Percentiles rank a stretch among this genome's conserved stretches.
phyloP scores from a whole-genome alignment of 2,113 vertebrate genomes.

The Thalassoma bifasciatum region DNA sequence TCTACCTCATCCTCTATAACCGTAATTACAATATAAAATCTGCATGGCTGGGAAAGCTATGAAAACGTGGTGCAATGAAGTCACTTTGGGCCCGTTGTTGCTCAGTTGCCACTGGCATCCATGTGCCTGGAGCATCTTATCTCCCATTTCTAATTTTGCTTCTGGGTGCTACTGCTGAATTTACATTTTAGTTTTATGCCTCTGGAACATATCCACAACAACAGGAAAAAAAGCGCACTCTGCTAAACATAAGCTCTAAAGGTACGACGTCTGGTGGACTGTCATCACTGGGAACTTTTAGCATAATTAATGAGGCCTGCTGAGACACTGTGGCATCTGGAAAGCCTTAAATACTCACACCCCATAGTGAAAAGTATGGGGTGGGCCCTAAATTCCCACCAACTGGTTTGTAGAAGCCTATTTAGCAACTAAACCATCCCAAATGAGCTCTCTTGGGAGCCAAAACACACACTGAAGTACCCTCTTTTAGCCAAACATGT shows the following conservation, averaged over 20 bases:
- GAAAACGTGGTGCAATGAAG: background rate
- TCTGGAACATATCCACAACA: constrained; percentile 24
- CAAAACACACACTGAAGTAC: too few species aligned
- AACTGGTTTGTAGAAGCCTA: too few species aligned
- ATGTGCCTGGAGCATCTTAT: constrained; percentile 6
- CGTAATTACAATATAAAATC: background rate
- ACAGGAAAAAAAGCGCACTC: background rate
- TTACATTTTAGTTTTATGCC: constrained; percentile 28
- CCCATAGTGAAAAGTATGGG: too few species aligned
- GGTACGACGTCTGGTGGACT: background rate
- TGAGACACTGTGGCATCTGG: too few species aligned
- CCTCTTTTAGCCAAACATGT: too few species aligned
- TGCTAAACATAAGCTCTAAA: background rate
- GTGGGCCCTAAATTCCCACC: too few species aligned
- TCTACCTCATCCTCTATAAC: too few species aligned
- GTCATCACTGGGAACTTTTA: background rate
- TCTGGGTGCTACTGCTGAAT: constrained; percentile 25
- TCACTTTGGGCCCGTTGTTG: background rate
- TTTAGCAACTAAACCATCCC: too few species aligned
- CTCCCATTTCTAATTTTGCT: constrained; percentile 20
- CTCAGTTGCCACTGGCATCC: background rate
- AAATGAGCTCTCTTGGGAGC: too few species aligned
- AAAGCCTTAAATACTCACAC: too few species aligned
- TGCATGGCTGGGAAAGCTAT: background rate
- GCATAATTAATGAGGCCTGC: background rate